These are phyloP conservation scores for Neodiprion virginianus DNA, from an alignment of 1,140 invertebrate species.

Conservation along the genomic window DNA sequence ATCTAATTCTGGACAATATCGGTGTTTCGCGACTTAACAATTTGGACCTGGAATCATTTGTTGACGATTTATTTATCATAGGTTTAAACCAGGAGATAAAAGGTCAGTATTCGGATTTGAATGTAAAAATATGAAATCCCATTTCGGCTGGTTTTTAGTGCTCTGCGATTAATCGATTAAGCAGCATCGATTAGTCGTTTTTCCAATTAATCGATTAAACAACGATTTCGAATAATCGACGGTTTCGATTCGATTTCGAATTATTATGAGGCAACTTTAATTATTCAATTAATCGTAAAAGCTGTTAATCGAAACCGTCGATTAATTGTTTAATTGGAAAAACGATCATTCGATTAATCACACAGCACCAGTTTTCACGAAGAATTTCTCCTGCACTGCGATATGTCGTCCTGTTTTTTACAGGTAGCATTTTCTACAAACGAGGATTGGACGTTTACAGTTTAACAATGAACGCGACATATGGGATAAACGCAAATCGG, in stretches of 20 bases:
- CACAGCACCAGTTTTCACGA: too few relatives aligned
- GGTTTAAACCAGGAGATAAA: conserved; percentile 35
- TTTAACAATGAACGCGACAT: conserved; percentile 35
- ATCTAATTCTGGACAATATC: conserved; percentile 29
- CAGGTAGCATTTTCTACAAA: conserved; percentile 42
- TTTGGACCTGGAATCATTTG: conserved; percentile 27
- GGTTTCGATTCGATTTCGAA: too few relatives aligned
- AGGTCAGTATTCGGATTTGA: conserved; percentile 27
- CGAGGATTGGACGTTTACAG: conserved; percentile 27
- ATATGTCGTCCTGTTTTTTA: conserved; percentile 19
- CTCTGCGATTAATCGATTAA: background rate
- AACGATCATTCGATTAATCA: too few relatives aligned
- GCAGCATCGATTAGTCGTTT: too few relatives aligned
- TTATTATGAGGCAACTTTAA: too few relatives aligned
- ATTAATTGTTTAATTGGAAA: background rate
- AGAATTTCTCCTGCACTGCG: too few relatives aligned
- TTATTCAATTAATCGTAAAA: too few relatives aligned
- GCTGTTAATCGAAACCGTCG: background rate
- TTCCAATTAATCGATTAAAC: too few relatives aligned
- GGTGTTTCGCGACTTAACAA: conserved; percentile 29
- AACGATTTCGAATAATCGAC: too few relatives aligned
- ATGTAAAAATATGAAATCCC: background rate
- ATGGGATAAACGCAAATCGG: conserved; percentile 30
- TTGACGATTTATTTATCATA: conserved; percentile 34
- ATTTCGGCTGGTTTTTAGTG: background rate